Conservation (phyloP, 2,797 vertebrate species). For the Cetoscarus ocellatus region DNA sequence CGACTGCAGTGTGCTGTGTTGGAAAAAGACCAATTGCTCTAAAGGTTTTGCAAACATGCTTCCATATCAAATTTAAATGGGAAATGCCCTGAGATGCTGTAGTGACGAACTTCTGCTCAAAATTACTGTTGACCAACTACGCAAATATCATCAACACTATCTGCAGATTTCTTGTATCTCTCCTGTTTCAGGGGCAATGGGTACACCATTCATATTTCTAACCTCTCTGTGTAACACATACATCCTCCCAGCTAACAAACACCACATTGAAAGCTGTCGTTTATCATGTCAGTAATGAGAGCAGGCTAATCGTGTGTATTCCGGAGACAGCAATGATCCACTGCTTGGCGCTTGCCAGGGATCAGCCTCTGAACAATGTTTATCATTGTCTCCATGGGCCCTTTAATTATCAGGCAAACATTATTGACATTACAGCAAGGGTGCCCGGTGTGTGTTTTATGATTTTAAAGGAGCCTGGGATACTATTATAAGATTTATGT, state of each 20-base stretch:
- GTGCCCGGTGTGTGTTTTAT: slow-evolving; percentile 63
- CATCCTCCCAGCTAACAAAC: slow-evolving; percentile 67
- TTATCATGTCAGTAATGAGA: slow-evolving; percentile 85
- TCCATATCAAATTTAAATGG: too few relatives aligned
- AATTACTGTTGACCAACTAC: slow-evolving; percentile 46
- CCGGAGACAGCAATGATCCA: slow-evolving; percentile 82
- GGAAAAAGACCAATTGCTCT: too few relatives aligned
- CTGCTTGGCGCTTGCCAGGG: slow-evolving; percentile 80
- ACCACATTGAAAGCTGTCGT: slow-evolving; percentile 71
- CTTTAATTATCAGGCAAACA: slow-evolving; percentile 84
- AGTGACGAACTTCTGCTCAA: too few relatives aligned
- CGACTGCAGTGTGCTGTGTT: too few relatives aligned
- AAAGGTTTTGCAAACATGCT: too few relatives aligned
- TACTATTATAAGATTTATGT: slow-evolving; percentile 39
- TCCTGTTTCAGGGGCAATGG: slow-evolving; percentile 53
- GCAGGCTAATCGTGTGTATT: slow-evolving; percentile 82
- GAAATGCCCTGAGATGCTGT: too few relatives aligned
- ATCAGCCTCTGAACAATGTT: slow-evolving; percentile 84
- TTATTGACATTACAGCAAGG: slow-evolving; percentile 76
- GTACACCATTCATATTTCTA: slow-evolving; percentile 45
- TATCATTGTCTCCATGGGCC: slow-evolving; percentile 82
- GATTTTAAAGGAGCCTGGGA: slow-evolving; percentile 59
- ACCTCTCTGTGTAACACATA: slow-evolving; percentile 42
- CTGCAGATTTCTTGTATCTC: slow-evolving; percentile 54
- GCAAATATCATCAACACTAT: slow-evolving; percentile 53